Evolutionary conservation across 2,797 vertebrate species (phyloP), one percentile per base, ranked within the genome.

Genomic region (Saxicola maurus): DNA sequence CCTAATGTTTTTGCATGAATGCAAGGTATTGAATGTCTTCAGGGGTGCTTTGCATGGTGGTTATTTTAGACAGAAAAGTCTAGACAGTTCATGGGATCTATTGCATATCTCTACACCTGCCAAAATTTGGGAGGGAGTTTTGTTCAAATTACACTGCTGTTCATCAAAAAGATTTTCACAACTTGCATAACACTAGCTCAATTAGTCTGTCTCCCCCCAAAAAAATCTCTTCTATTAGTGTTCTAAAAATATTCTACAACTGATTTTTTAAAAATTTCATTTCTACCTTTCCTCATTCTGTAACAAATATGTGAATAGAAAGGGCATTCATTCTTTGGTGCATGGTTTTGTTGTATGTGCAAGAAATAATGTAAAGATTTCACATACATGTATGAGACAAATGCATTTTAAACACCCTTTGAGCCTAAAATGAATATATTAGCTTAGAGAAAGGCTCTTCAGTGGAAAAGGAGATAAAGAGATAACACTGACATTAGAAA

Each of bases 1-100:
- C 23, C 53, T 66, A 75, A 35, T 86, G 72, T 57, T 83, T 90
- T 86, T 72, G 23, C 40, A 19, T 75, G 49, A 93, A 73, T 89
- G 53, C n/a, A 59, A 48, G 53, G 61, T 87, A 93, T 92, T 75
- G 49, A 87, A 73, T 94, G 31, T 80, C 72, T 76, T 83, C 38
- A 75, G 43, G 51, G n/a, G 37, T 23, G 52, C 53, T 92, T 66
- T 74, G 2, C 3, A 0, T 65, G 67, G 33, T 74, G 46, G 40
- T 76, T 93, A 81, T 86, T 93, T 85, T 90, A 95, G 83, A 94
- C 52, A 67, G 38, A 62, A 69, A 86, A 87, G 91, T 93, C 94
- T 84, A 89, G 86, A 81, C 59, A n/a, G 67, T 83, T 89, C 64
- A 78, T 83, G 57, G 35, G 46, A 73, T 83, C 88, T 82, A 4